These are phyloP conservation scores for Pantherophis vulpinus DNA, from an alignment of 2,797 vertebrate species.

Conservation along the genomic window DNA sequence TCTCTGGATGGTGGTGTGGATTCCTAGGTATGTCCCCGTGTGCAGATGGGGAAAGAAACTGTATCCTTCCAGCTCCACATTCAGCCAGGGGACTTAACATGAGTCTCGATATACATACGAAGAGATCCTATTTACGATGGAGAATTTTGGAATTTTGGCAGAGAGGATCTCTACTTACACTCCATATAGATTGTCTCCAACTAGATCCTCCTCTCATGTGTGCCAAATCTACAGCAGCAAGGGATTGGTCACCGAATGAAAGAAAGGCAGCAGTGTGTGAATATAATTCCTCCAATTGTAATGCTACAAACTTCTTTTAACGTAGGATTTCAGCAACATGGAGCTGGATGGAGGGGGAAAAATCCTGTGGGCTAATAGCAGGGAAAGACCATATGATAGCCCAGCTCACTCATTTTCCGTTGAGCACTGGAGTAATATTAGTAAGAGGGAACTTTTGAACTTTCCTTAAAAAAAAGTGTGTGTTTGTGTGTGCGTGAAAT, in stretches of 20 bases:
- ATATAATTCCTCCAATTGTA: not conserved
- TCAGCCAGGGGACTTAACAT: not conserved
- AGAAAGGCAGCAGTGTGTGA: not conserved
- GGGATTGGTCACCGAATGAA: not conserved
- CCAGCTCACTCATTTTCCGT: not conserved
- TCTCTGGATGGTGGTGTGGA: not conserved
- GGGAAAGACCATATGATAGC: not conserved
- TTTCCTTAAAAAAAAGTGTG: not conserved
- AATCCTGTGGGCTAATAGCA: not conserved
- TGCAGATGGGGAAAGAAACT: not conserved
- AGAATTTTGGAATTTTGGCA: not conserved
- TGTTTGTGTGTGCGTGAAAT: not conserved
- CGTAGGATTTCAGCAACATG: not conserved
- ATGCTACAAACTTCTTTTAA: not conserved
- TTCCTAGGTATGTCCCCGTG: not conserved
- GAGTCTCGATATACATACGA: not conserved
- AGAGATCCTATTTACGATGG: not conserved
- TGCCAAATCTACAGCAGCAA: not conserved
- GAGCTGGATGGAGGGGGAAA: not conserved
- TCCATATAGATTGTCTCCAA: not conserved
- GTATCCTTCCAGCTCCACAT: not conserved
- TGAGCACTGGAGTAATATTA: not conserved
- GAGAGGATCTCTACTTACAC: not conserved
- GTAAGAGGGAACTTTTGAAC: not conserved
- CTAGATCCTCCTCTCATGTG: not conserved